Base-by-base conservation (phyloP, 2,888 invertebrate genomes). In the Megastigmus dorsalis region DNA sequence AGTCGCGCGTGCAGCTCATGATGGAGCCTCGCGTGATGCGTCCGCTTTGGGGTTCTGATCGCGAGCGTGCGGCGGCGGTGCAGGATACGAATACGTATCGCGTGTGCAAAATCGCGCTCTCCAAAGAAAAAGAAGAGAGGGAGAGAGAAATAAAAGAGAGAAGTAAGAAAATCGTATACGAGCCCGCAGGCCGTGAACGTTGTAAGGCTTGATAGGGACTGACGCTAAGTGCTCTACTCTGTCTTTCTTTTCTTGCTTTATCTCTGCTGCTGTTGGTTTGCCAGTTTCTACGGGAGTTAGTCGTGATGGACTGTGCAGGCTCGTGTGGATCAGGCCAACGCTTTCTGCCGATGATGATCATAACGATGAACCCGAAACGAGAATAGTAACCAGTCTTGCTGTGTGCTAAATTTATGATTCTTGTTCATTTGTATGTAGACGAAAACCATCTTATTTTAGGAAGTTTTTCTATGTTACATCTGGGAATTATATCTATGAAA, bases 161-260 rank as follows among this genome's bases (percentile, higher is more conserved):
- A n/a, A n/a, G n/a, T n/a, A n/a, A n/a, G n/a, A n/a, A n/a, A n/a
- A n/a, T n/a, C n/a, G n/a, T n/a, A n/a, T n/a, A n/a, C n/a, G n/a
- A n/a, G n/a, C n/a, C 18, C 3, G 18, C 45, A 41, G 3, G 41
- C 41, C 41, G n/a, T 9, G n/a, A 41, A 6, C 6, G 23, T 9
- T 15, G 23, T 9, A 23, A 13, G 43, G n/a, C 48, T 60, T 43
- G 41, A 54, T 52, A 60, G 13, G 20, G 30, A 41, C 30, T n/a
- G 60, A 60, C 52, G 60, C 33, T 52, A 60, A 60, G 33, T 69
- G 60, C 60, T 52, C 33, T 43, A 6, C 60, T 13, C n/a, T 30
- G 15, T 52, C 28, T 23, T 60, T 5, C 23, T 52, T 36, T 43
- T 57, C 30, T 48, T 67, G 3, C 45, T 45, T 28, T 62, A 54